These are phyloP conservation scores for Aphidoletes aphidimyza DNA, from an alignment of 2,888 invertebrate species.

Conservation along the genomic window DNA sequence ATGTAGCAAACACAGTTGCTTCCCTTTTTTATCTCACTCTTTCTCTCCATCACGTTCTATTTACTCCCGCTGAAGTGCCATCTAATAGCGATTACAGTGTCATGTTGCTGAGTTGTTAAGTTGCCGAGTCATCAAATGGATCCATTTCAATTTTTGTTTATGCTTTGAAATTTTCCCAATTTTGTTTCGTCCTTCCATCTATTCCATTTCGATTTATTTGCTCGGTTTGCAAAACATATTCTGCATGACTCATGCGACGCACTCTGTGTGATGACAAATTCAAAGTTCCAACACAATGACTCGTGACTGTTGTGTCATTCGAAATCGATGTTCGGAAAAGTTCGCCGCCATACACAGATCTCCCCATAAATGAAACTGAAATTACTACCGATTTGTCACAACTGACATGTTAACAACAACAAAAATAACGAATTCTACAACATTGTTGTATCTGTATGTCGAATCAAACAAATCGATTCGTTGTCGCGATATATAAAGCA, in stretches of 20 bases:
- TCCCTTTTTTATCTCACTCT: no score
- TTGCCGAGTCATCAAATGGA: not conserved
- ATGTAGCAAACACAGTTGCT: no score
- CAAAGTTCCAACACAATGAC: not conserved
- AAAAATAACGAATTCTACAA: not conserved
- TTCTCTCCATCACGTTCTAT: no score
- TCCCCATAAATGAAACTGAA: constrained; percentile 42
- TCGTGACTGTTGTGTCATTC: not conserved
- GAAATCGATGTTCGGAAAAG: not conserved
- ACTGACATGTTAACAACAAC: not conserved
- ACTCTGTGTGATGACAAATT: constrained; percentile 9
- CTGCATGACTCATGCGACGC: not conserved
- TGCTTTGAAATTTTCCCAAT: not conserved
- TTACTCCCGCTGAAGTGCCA: no score
- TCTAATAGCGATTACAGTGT: no score
- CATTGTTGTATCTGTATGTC: not conserved
- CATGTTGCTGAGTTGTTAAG: no score
- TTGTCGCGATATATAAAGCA: not conserved
- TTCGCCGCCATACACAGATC: not conserved
- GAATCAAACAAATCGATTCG: not conserved
- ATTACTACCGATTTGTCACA: constrained; percentile 25
- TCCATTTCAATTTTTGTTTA: not conserved
- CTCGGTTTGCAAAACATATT: not conserved
- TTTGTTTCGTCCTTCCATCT: not conserved
- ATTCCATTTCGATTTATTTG: not conserved